Evolutionary conservation across 2,797 vertebrate species (phyloP), one percentile per base, ranked within the genome.

Genomic region (Cetoscarus ocellatus): DNA sequence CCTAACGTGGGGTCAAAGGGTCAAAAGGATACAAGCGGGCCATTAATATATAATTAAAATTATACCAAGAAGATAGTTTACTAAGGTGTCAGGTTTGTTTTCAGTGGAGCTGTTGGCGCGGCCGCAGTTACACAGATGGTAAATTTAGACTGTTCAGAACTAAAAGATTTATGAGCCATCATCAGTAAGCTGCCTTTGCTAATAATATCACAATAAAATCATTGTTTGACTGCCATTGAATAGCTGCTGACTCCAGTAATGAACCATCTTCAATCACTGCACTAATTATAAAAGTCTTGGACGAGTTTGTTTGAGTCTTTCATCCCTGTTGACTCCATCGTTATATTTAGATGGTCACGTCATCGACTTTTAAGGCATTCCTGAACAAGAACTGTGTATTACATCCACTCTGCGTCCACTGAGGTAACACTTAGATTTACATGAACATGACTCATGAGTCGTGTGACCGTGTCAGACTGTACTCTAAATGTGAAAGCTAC

Each of bases 1-100:
- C 35, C 70, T 70, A 61, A 72, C 8, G 48, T 7, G 4, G 3
- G 0, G 11, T 56, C 43, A 52, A 42, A 35, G 27, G 54, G 69
- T 53, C 43, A 39, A 18, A 36, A 59, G 51, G 45, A 19, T 9
- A 1, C 2, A 34, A 44, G 14, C 52, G 9, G 58, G 65, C 17
- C 43, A 0, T 1, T 39, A 39, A 7, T 39, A 7, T 7, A 39
- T 39, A 7, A 7, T 39, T 39, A 3, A 56, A 67, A 34, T 17
- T 27, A 27, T n/a, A 49, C 8, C 8, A 59, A 64, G 36, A 11
- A 35, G 38, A 10, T 18, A 60, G 12, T 12, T 7, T 3, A 17
- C 59, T 48, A 10, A 0, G 2, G 51, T 10, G 49, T 8, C 18
- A 7, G 13, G 0, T 27, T 34, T 39, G 34, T 42, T 70, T 35